These are phyloP conservation scores for Bembecia ichneumoniformis DNA, from an alignment of 2,888 invertebrate species.

Conservation along the genomic window DNA sequence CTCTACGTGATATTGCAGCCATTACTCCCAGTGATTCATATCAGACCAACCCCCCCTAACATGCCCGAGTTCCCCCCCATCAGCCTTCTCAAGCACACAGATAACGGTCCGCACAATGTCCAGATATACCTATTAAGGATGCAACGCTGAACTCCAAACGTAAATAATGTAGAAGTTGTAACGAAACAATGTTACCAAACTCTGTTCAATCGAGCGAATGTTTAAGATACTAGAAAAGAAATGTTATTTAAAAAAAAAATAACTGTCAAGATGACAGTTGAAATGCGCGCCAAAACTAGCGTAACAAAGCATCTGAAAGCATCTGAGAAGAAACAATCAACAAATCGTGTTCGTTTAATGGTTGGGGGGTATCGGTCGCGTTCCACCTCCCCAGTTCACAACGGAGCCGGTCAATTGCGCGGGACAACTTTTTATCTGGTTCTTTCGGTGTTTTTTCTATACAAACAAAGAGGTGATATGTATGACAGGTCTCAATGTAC, in stretches of 20 bases:
- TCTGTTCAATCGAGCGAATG: slow-evolving; percentile 17
- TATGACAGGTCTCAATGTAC: slow-evolving; percentile 65
- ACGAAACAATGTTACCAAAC: slow-evolving; percentile 10
- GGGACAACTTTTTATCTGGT: slow-evolving; percentile 58
- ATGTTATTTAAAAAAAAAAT: slow-evolving; percentile 17
- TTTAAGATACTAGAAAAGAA: slow-evolving; percentile 18
- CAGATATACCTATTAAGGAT: slow-evolving; percentile 53
- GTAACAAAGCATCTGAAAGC: slow-evolving; percentile 49
- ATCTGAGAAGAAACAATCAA: slow-evolving; percentile 60
- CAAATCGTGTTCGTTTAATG: slow-evolving; percentile 66
- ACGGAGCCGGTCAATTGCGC: slow-evolving; percentile 70
- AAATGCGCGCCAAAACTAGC: slow-evolving; percentile 56
- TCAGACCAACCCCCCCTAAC: slow-evolving; percentile 35
- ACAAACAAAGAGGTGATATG: slow-evolving; percentile 65
- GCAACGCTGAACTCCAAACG: slow-evolving; percentile 32
- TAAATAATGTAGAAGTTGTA: slow-evolving; percentile 33
- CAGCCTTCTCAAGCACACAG: slow-evolving; percentile 37
- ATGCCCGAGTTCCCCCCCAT: slow-evolving; percentile 28
- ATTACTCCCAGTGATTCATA: slow-evolving; percentile 71
- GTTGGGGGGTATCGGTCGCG: slow-evolving; percentile 52
- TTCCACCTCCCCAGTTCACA: slow-evolving; percentile 70
- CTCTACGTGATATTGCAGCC: slow-evolving; percentile 72
- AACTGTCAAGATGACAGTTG: slow-evolving; percentile 44
- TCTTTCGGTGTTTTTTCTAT: slow-evolving; percentile 49
- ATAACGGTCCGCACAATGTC: slow-evolving; percentile 48